Evolutionary conservation across 2,797 vertebrate genomes (phyloP).

Genomic region (Eutrigla gurnardus): DNA sequence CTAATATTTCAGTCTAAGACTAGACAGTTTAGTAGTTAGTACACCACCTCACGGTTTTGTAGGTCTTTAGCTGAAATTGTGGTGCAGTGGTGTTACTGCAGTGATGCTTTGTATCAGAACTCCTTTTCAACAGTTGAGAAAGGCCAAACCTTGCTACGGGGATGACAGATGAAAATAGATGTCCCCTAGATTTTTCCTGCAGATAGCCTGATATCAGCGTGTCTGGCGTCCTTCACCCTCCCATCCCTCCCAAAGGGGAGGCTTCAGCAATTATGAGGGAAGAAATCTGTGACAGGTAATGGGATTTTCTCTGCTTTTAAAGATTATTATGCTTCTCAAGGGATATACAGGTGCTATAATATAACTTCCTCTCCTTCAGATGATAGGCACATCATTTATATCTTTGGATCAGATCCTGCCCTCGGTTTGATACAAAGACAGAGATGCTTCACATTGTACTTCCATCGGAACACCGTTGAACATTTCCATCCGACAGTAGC

Average conservation of each 20-base stretch:
- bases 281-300: slow-evolving; percentile 82
- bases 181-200: slow-evolving; percentile 71
- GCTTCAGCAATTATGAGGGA: slow-evolving; percentile 80
- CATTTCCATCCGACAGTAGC: slow-evolving; percentile 48
- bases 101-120: slow-evolving; percentile 30
- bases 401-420: slow-evolving; percentile 70
- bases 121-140: slow-evolving; percentile 46
- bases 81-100: slow-evolving; percentile 20
- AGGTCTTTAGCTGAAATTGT: slow-evolving; percentile 28
- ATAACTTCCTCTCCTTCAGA: slow-evolving; percentile 66
- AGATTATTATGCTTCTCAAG: slow-evolving; percentile 82
- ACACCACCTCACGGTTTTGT: slow-evolving; percentile 13
- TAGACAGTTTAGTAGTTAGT: not conserved
- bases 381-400: slow-evolving; percentile 76
- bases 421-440: slow-evolving; percentile 49
- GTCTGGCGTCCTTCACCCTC: slow-evolving; percentile 81
- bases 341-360: slow-evolving; percentile 77
- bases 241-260: slow-evolving; percentile 70
- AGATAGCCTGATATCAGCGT: slow-evolving; percentile 70
- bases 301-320: slow-evolving; percentile 81
- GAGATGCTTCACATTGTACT: slow-evolving; percentile 22
- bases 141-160: slow-evolving; percentile 51
- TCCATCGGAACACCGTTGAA: slow-evolving; percentile 56
- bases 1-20: not conserved
- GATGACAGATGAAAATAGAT: slow-evolving; percentile 75